These are phyloP conservation scores for Rapana venosa DNA, from an alignment of 2,888 invertebrate species.

Conservation along the genomic window DNA sequence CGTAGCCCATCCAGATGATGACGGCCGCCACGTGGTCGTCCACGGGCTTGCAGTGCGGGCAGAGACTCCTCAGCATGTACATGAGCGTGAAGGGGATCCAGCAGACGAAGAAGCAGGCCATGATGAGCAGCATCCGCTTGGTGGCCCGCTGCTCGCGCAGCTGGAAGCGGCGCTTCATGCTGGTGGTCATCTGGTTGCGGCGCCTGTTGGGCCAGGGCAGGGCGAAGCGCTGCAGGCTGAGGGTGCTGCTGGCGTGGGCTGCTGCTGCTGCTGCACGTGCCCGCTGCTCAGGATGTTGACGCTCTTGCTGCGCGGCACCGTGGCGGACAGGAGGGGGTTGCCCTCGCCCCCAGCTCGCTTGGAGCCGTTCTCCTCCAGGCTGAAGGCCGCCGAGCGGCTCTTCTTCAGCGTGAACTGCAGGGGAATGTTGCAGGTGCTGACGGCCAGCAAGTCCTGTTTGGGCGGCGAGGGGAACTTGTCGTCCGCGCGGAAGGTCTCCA, in stretches of 20 bases:
- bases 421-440: slow-evolving; percentile 41
- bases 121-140: slow-evolving; percentile 78
- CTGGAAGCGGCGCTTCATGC: slow-evolving; percentile 71
- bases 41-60: slow-evolving; percentile 64
- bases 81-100: slow-evolving; percentile 79
- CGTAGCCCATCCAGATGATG: slow-evolving; percentile 78
- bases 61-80: slow-evolving; percentile 75
- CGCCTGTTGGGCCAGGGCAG: slow-evolving; percentile 49
- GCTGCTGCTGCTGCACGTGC: background rate
- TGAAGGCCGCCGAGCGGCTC: slow-evolving; percentile 32
- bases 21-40: slow-evolving; percentile 72
- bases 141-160: slow-evolving; percentile 77
- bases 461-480: background rate
- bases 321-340: background rate
- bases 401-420: slow-evolving; percentile 36
- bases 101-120: slow-evolving; percentile 77
- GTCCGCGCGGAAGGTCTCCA: slow-evolving; percentile 19
- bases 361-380: slow-evolving; percentile 14
- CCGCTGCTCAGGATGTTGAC: slow-evolving; percentile 49
- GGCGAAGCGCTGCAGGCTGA: slow-evolving; percentile 48
- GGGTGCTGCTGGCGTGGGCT: slow-evolving; percentile 2
- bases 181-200: slow-evolving; percentile 54
- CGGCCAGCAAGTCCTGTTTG: slow-evolving; percentile 24
- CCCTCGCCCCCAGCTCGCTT: background rate
- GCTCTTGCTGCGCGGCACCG: slow-evolving; percentile 50